Evolutionary conservation across 1,140 invertebrate species (phyloP), one percentile per base, ranked within the genome.

Genomic region (Aplysia californica): DNA sequence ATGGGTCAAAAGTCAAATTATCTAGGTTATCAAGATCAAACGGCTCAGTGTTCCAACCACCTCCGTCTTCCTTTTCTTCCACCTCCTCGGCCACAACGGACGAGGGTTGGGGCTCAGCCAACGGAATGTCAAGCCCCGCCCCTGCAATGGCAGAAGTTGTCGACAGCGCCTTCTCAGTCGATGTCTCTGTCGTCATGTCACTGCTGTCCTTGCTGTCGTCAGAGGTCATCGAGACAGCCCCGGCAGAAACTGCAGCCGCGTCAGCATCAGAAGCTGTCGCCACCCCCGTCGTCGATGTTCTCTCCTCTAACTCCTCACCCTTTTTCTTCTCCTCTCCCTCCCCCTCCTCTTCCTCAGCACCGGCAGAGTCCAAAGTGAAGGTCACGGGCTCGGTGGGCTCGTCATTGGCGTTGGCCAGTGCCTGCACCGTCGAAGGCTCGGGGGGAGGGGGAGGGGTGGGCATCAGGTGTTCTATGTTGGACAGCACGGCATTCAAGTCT

Each of bases 381-480:
- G 70, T 61, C 20, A 73, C 70, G 10, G 56, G 55, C n/a, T 59
- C 56, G 1, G n/a, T 15, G 21, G 70, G 20, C 23, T 59, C 70
- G 0, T 20, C 2, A 56, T 21, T 38, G 18, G 41, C 23, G 15
- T 55, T 31, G 58, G 50, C 44, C 23, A 31, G 38, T 10, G 3
- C 23, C 1, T 18, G 15, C 1, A 66, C 31, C 23, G 33, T 36
- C 21, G 39, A 64, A 3, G 36, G 5, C 72, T 71, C 68, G 20
- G 67, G 68, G 15, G 50, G n/a, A 35, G 69, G 55, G 39, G 75
- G 36, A 1, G 55, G 23, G 3, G 20, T 55, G 6, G 77, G 80
- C 56, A 81, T 81, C 15, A 81, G 80, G 64, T 87, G 84, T 29
- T 78, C 69, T 10, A 87, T 74, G 18, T 79, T 73, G 2, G 66